Percentiles rank a stretch among this genome's conserved stretches.
These are phyloP conservation scores for Oenanthe oenanthe DNA, from an alignment of 2,113 vertebrate genomes.

Conservation along the genomic window DNA sequence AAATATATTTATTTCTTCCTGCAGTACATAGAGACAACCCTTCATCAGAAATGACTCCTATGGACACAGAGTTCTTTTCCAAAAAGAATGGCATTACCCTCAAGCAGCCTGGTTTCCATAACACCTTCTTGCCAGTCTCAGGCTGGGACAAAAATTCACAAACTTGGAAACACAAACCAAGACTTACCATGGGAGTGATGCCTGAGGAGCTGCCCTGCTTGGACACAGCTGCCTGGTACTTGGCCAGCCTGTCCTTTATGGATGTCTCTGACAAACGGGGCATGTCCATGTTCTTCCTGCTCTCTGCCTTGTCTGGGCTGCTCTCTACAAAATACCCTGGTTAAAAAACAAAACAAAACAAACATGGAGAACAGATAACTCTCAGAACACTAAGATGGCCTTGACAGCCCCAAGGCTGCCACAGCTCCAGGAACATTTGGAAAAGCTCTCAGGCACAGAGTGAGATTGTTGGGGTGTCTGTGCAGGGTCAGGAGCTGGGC, in stretches of 20 bases:
- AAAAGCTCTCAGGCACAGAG: not conserved
- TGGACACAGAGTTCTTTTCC: not conserved
- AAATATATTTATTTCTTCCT: not conserved
- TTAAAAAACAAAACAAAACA: not conserved
- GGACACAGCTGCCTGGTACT: slow-evolving; percentile 92
- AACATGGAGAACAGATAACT: not conserved
- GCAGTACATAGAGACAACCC: not conserved
- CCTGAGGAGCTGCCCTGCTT: slow-evolving; percentile 76
- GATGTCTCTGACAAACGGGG: slow-evolving; percentile 84
- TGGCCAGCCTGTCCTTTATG: slow-evolving; percentile 91
- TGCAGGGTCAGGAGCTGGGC: not conserved
- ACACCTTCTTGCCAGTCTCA: not conserved
- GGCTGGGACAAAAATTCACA: not conserved
- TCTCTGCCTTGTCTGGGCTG: slow-evolving; percentile 67
- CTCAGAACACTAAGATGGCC: not conserved
- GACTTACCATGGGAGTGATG: slow-evolving; percentile 58
- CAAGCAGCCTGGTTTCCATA: not conserved
- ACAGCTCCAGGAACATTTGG: not conserved
- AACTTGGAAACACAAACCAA: not conserved
- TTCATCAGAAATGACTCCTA: not conserved
- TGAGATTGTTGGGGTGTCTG: not conserved
- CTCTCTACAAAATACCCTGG: slow-evolving; percentile 51
- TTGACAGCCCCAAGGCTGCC: not conserved
- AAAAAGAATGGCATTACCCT: not conserved
- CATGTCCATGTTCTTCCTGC: slow-evolving; percentile 70